Conservation (phyloP, 2,888 invertebrate genomes). For the Zygothrica quintamaculata region DNA sequence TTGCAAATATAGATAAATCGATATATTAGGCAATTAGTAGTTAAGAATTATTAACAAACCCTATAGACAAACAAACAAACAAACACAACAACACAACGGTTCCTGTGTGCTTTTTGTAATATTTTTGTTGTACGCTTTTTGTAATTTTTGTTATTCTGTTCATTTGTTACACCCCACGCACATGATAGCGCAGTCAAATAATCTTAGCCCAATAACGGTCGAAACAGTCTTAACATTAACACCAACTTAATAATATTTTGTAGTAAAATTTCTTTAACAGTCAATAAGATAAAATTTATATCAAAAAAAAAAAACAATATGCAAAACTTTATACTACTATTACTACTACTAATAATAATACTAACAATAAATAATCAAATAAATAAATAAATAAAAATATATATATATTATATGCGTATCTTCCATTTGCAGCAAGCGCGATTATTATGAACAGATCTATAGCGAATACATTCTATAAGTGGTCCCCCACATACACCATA, state of each 20-base stretch:
- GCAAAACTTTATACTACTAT: constrained; percentile 1
- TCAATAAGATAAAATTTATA: constrained; percentile 16
- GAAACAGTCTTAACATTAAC: constrained; percentile 1
- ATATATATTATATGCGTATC: constrained; percentile 58
- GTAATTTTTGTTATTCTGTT: constrained; percentile 63
- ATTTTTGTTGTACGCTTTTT: constrained; percentile 53
- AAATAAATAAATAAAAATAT: constrained; percentile 34
- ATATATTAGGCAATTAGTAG: constrained; percentile 46
- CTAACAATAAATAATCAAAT: constrained; percentile 20
- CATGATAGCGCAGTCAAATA: constrained; percentile 53
- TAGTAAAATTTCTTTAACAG: constrained; percentile 40
- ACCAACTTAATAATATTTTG: constrained; percentile 34
- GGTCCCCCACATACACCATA: constrained; percentile 20
- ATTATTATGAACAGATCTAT: constrained; percentile 80
- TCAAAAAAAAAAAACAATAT: constrained; percentile 8
- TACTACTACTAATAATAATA: constrained; percentile 1
- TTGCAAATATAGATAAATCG: constrained; percentile 27
- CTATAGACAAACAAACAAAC: constrained; percentile 29
- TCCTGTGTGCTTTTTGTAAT: constrained; percentile 62
- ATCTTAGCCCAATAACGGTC: too few relatives aligned
- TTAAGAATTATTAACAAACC: constrained; percentile 52
- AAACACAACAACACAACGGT: constrained; percentile 53
- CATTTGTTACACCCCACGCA: constrained; percentile 76
- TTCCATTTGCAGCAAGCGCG: constrained; percentile 82
- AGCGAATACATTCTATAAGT: constrained; percentile 78